Evolutionary conservation across 2,888 invertebrate genomes (phyloP), one percentile per base, ranked within the genome.

Genomic region (Andrena trimmerana): DNA sequence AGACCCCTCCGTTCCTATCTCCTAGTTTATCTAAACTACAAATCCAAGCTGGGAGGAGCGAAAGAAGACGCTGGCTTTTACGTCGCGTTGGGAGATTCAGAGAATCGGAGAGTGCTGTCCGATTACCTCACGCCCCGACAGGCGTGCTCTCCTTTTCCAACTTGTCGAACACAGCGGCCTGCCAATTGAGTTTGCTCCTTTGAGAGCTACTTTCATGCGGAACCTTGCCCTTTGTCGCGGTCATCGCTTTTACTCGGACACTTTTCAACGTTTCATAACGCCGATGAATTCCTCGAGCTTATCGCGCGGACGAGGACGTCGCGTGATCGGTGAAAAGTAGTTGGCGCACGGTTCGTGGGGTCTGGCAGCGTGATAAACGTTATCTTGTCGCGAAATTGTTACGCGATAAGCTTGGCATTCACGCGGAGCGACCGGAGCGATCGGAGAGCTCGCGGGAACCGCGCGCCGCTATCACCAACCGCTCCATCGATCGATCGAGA

Each of bases 341-440:
- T 48, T 69, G 36, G 57, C 31, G 5, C 50, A 10, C 24, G n/a
- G 59, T 33, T 68, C 31, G 13, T 5, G 36, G 52, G 1, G 24
- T n/a, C 7, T 20, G 16, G 33, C 2, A 4, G 29, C 5, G n/a
- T n/a, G 76, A 63, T 63, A 76, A 65, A 63, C 33, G 70, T 70
- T 70, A 76, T 76, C 75, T 36, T 20, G 16, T 24, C 27, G 52
- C n/a, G 33, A 70, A 63, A 29, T 48, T 10, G 42, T 10, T 10
- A 5, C 52, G 20, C 57, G 77, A 66, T 66, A 72, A 50, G 6
- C 6, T 33, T 7, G 54, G 20, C 36, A 69, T 62, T 50, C 71
- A 31, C 50, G 48, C 20, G 27, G 50, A 52, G 2, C 50, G 52
- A 62, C 29, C 31, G 20, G n/a, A 10, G 48, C 52, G 52, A 62